Base-by-base conservation (phyloP, 2,888 invertebrate genomes). In the Alcis repandata region DNA sequence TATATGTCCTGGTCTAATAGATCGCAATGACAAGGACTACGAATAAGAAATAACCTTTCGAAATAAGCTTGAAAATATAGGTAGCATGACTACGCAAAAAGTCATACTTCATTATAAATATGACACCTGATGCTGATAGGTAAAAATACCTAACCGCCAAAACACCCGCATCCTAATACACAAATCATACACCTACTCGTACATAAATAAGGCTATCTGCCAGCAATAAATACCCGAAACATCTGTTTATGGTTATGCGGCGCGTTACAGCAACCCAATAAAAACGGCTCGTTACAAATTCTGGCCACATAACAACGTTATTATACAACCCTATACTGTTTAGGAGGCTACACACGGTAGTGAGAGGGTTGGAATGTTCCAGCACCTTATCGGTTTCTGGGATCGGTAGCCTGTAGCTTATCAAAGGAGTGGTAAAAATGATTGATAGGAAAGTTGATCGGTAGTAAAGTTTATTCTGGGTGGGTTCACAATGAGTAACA, bases 241-340 rank as follows among this genome's bases (percentile, higher is more conserved):
- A 52, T 45, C 59, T 59, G 59, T 53, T 57, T 57, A 57, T 45
- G 19, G 40, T 48, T 15, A 52, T 10, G 19, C 22, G 38, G 41
- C 49, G 41, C 49, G 62, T 45, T 62, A 43, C 49, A 7, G 22
- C 22, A 48, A 22, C 27, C 13, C 15, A 51, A 57, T 45, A 40
- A 54, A 54, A 61, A 57, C 51, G 49, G 41, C 1, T 46, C 51
- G 43, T 57, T 63, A 57, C 13, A 51, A 38, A 57, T 63, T 57
- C 63, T 19, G 45, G 15, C 19, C 57, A 32, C 45, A 51, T 45
- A 17, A 43, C 27, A 22, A 22, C 38, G 51, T 61, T 46, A 46
- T 45, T 52, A 32, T 52, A 51, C 57, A 17, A 15, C 13, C 41
- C 20, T 22, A 17, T 11, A 43, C 41, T 48, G 17, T 33, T 32